Percentiles rank a stretch among this genome's conserved stretches.
phyloP scores from a whole-genome alignment of 2,888 invertebrate genomes.

The Halictus quadricinctus region DNA sequence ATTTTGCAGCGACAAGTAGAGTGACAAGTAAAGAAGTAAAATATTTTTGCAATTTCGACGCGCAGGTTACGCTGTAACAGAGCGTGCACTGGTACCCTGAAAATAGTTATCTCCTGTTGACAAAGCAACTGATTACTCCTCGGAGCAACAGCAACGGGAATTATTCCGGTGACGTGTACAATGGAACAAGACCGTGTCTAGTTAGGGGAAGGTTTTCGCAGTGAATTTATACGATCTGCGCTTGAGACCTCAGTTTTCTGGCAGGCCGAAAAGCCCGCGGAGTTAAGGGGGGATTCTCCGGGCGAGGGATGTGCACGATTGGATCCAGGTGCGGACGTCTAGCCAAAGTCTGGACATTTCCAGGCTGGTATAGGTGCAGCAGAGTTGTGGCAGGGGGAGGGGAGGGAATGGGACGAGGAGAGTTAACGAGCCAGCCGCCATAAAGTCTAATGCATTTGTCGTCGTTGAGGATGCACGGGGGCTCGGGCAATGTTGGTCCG shows the following conservation, averaged over 20 bases:
- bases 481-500: conserved; percentile 52
- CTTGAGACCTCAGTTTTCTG: conserved; percentile 13
- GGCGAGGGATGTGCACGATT: conserved; percentile 53
- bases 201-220: conserved; percentile 30
- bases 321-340: conserved; percentile 75
- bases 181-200: conserved; percentile 29
- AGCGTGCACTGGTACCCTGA: not conserved
- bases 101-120: conserved; percentile 3
- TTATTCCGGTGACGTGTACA: conserved; percentile 17
- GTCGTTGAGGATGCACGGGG: conserved; percentile 70
- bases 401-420: conserved; percentile 28
- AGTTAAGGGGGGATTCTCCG: not conserved
- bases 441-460: conserved; percentile 80
- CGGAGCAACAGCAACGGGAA: conserved; percentile 1
- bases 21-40: not conserved
- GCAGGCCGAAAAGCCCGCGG: conserved; percentile 20
- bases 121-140: conserved; percentile 22
- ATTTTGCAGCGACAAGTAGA: not conserved
- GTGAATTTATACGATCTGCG: conserved; percentile 27
- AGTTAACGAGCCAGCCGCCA: conserved; percentile 74
- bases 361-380: conserved; percentile 42
- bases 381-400: conserved; percentile 14
- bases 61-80: not conserved
- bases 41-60: not conserved
- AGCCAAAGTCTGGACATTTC: conserved; percentile 73